Evolutionary conservation across 2,113 vertebrate genomes (phyloP).

Genomic region (Stercorarius parasiticus): DNA sequence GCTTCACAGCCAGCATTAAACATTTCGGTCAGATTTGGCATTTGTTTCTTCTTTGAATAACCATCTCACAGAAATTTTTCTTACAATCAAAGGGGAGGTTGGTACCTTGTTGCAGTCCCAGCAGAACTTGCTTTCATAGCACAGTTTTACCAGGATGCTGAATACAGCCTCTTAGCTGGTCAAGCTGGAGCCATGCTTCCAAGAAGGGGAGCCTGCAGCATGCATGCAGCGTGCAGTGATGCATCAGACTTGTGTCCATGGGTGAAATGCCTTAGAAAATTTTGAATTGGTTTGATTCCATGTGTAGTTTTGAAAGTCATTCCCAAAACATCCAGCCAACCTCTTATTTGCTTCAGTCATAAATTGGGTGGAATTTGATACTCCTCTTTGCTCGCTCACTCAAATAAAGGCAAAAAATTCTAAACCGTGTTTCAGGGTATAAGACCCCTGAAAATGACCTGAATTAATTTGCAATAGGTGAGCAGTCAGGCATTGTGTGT

Average conservation of each 20-base stretch:
- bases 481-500: not conserved
- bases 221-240: conserved; percentile 47
- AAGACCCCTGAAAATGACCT: not conserved
- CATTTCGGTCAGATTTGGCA: not conserved
- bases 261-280: conserved; percentile 35
- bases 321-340: not conserved
- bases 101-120: not conserved
- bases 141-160: conserved; percentile 28
- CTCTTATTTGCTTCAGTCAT: not conserved
- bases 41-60: not conserved
- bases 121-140: conserved; percentile 39
- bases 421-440: not conserved
- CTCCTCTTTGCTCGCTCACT: not conserved
- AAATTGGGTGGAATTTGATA: conserved; percentile 7
- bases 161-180: not conserved
- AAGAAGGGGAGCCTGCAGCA: conserved; percentile 28
- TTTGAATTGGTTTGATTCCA: not conserved
- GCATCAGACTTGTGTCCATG: conserved; percentile 34
- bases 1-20: not conserved
- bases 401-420: not conserved
- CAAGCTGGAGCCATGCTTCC: conserved; percentile 49
- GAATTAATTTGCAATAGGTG: not conserved
- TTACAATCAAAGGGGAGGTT: not conserved
- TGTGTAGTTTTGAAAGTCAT: not conserved
- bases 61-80: not conserved